Evolutionary conservation across 1,140 invertebrate genomes (phyloP), one percentile per base, ranked within the genome.

Genomic region (Caenorhabditis tropicalis): DNA sequence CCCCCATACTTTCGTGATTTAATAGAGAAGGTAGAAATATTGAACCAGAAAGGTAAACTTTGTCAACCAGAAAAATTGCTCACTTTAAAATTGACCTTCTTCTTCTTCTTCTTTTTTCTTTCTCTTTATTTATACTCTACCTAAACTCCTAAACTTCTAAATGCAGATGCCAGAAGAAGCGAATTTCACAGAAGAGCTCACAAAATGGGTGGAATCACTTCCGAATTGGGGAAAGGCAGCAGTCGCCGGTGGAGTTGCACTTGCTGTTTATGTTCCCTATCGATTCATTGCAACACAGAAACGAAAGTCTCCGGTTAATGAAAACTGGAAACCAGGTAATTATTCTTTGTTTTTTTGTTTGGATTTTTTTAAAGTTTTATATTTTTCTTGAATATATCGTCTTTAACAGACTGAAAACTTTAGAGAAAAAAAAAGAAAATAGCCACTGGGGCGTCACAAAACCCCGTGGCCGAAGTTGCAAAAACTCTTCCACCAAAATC

Each of bases 221-320:
- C 86, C 86, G 2, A 65, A 39, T 48, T 87, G 86, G 86, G 86
- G 86, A 7, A 87, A 87, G 36, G 84, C 86, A 2, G 65, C 80
- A 2, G 82, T 79, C 1, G 86, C 82, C n/a, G 86, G 86, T 16
- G 86, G 86, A 15, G 51, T 65, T 0, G 79, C 80, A 10, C 51
- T 87, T 15, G 70, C 43, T 29, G 31, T 87, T 27, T 87, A 87
- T 31, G 31, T 81, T 43, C 86, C 86, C 15, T 87, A 86, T 29
- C 53, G 53, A 39, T 87, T 86, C 53, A 33, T 82, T 29, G 24
- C 51, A 2, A 53, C 39, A 9, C 46, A 21, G n/a, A 19, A 29
- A 15, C 7, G 86, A 53, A 82, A 74, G 27, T 79, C 84, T 10
- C 86, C 86, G 24, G 36, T 79, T 24, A 87, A 82, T 33, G 80